Percentiles rank a stretch among this genome's conserved stretches.
Evolutionary conservation across 2,113 vertebrate genomes (phyloP).

Genomic region (Etia nguti): DNA sequence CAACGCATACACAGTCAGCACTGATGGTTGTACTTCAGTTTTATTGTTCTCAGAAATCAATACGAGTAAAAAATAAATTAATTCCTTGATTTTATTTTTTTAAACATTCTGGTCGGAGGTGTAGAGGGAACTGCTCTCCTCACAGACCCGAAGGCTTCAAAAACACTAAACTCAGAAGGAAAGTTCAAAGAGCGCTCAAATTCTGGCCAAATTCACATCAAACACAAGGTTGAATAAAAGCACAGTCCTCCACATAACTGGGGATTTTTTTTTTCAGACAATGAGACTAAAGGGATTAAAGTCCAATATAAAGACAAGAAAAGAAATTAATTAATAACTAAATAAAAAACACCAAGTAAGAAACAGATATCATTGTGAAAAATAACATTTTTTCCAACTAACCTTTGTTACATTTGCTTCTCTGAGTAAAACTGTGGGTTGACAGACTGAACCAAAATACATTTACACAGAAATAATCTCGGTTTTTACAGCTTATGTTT

Average conservation of each 20-base stretch:
- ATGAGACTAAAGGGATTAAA: neutral
- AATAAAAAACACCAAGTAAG: rapidly evolving
- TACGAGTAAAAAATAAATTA: conserved; percentile 62
- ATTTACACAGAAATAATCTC: neutral
- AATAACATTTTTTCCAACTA: neutral
- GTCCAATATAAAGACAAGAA: neutral
- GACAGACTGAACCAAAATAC: neutral
- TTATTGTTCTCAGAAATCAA: conserved; percentile 63
- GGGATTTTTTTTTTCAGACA: neutral
- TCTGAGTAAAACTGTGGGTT: neutral
- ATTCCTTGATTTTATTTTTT: conserved; percentile 18
- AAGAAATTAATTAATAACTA: neutral
- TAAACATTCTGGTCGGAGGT: neutral
- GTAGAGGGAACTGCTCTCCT: neutral
- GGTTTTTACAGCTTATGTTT: neutral
- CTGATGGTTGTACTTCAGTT: conserved; percentile 34
- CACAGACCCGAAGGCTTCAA: neutral
- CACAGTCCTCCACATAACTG: neutral
- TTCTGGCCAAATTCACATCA: neutral
- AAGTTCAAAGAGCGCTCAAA: neutral
- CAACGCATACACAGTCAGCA: neutral
- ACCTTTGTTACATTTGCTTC: neutral
- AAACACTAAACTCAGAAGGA: neutral
- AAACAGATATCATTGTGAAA: neutral
- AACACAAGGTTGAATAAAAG: neutral